Conservation (phyloP, 2,888 invertebrate genomes). For the Chrysomela aeneicollis region DNA sequence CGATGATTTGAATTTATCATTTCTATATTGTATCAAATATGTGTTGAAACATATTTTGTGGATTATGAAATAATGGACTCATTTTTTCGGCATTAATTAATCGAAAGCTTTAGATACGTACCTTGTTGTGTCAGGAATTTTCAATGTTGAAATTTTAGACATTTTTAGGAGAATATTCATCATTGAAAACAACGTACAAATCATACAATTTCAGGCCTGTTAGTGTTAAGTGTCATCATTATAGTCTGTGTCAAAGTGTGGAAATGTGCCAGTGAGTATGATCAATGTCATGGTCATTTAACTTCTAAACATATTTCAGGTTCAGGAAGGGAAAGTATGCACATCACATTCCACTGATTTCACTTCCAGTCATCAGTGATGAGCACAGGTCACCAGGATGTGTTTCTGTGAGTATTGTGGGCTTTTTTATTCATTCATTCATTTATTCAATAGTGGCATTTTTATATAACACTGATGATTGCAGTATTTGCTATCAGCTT, state of each 20-base stretch:
- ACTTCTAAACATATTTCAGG: neutral
- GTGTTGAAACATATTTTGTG: too few species aligned
- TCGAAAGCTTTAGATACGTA: too few species aligned
- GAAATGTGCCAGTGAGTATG: slow-evolving; percentile 1
- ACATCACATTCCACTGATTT: neutral
- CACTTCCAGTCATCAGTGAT: slow-evolving; percentile 3
- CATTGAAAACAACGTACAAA: too few species aligned
- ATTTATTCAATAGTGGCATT: neutral
- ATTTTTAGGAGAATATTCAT: too few species aligned
- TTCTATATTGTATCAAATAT: too few species aligned
- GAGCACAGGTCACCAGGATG: neutral
- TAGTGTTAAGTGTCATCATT: neutral
- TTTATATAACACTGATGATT: neutral
- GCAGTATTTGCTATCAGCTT: neutral
- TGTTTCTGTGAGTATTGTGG: neutral
- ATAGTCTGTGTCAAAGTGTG: neutral
- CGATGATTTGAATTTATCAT: too few species aligned
- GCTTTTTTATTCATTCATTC: neutral
- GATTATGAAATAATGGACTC: too few species aligned
- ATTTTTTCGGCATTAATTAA: too few species aligned
- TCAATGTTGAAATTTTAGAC: too few species aligned
- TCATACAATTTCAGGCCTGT: neutral
- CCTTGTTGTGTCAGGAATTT: too few species aligned
- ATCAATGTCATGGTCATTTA: slow-evolving; percentile 1
- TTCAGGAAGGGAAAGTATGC: neutral